phyloP scores from a whole-genome alignment of 2,113 vertebrate species.

The Myotis brandtii region DNA sequence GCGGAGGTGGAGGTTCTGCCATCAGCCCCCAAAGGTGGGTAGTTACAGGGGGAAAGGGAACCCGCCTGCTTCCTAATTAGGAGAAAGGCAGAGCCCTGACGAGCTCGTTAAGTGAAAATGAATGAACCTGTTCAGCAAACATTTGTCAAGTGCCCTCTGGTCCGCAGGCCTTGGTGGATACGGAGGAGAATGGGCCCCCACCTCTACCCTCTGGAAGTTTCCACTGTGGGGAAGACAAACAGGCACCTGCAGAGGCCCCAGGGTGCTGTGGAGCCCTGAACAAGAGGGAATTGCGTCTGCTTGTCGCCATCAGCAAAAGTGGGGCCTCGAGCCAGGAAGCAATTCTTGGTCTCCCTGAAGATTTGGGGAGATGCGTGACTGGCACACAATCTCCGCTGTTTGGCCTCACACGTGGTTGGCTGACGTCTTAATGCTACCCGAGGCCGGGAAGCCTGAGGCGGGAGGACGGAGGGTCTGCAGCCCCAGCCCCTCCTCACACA shows the following conservation, averaged over 20 bases:
- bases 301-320: too few relatives aligned
- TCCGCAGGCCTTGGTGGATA: not conserved
- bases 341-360: not conserved
- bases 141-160: not conserved
- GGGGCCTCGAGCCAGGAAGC: not conserved
- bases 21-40: not conserved
- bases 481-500: not conserved
- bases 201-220: not conserved
- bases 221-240: not conserved
- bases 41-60: not conserved
- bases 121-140: slow-evolving; percentile 45
- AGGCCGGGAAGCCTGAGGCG: not conserved
- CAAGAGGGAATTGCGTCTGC: not conserved
- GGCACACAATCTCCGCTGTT: not conserved
- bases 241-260: not conserved
- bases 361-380: not conserved
- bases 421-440: not conserved
- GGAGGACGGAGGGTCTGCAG: not conserved
- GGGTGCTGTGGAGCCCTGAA: not conserved
- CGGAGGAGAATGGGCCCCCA: not conserved
- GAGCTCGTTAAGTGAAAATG: slow-evolving; percentile 49
- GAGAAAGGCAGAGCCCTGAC: not conserved
- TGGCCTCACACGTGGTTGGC: not conserved
- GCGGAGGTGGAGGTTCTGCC: not conserved
- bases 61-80: not conserved